A percentile compares a stretch with the other conserved stretches of the same genome.
phyloP scores from a whole-genome alignment of 2,797 vertebrate genomes.

The Fistularia tabacaria region DNA sequence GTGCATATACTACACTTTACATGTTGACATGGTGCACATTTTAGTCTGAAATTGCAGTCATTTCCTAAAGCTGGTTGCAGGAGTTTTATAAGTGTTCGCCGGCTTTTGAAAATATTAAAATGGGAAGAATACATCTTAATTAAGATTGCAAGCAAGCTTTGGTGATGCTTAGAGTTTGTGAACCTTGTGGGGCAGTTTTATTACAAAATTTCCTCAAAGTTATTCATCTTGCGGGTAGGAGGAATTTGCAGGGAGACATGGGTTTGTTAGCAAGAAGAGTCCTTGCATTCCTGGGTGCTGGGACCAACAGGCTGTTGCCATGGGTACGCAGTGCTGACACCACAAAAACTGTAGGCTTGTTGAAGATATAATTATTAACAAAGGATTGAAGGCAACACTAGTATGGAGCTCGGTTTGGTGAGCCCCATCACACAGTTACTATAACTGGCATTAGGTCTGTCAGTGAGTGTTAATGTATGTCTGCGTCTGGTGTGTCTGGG shows the following conservation, averaged over 20 bases:
- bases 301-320: constrained; percentile 74
- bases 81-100: too few relatives aligned
- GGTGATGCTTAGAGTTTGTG: too few relatives aligned
- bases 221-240: constrained; percentile 33
- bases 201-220: constrained; percentile 13
- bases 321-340: constrained; percentile 75
- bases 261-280: constrained; percentile 49
- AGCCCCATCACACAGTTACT: constrained; percentile 66
- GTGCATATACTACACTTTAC: too few relatives aligned
- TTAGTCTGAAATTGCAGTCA: too few relatives aligned
- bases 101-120: too few relatives aligned
- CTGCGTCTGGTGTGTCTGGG: constrained; percentile 11
- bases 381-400: constrained; percentile 74
- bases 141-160: too few relatives aligned
- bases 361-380: constrained; percentile 81
- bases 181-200: neutral
- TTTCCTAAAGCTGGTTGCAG: too few relatives aligned
- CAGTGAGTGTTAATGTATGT: constrained; percentile 13
- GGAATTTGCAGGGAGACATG: constrained; percentile 20
- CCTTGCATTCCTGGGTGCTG: constrained; percentile 48
- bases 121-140: too few relatives aligned
- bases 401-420: constrained; percentile 55
- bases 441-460: constrained; percentile 57
- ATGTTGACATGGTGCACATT: too few relatives aligned
- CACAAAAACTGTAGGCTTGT: constrained; percentile 76